A percentile compares a stretch with the other conserved stretches of the same genome.
Evolutionary conservation across 2,888 invertebrate genomes (phyloP).

Genomic region (Patella ulyssiponensis): DNA sequence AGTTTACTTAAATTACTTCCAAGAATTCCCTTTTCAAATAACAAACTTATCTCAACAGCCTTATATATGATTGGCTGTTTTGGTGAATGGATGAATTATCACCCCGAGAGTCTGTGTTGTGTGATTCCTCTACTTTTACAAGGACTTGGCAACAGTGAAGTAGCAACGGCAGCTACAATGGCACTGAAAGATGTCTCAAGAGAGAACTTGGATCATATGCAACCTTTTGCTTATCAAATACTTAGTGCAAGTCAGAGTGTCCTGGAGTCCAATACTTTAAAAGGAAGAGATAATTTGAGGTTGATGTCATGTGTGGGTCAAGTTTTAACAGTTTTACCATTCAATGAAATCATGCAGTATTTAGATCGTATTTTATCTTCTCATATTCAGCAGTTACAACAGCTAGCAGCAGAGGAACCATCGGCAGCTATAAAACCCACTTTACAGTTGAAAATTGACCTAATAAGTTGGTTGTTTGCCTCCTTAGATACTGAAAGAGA

Average conservation of each 20-base stretch:
- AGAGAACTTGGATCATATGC: conserved; percentile 84
- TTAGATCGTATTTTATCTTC: conserved; percentile 81
- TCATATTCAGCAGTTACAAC: conserved; percentile 62
- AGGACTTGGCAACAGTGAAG: conserved; percentile 79
- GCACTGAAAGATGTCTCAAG: conserved; percentile 90
- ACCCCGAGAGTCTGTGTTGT: conserved; percentile 79
- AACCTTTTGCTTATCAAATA: conserved; percentile 84
- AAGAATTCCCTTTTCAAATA: conserved; percentile 78
- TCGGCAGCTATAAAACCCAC: conserved; percentile 76
- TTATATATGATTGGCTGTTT: conserved; percentile 86
- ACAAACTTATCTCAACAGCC: conserved; percentile 80
- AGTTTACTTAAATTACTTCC: conserved; percentile 78
- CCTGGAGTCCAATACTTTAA: background rate
- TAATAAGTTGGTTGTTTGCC: conserved; percentile 80
- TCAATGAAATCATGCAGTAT: conserved; percentile 79
- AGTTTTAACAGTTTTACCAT: conserved; percentile 80
- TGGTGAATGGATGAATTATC: conserved; percentile 86
- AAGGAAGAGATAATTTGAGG: conserved; percentile 78
- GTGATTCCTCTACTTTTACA: conserved; percentile 80
- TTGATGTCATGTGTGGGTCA: conserved; percentile 85
- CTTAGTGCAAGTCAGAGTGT: conserved; percentile 78
- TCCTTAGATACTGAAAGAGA: conserved; percentile 75
- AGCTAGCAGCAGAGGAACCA: conserved; percentile 73
- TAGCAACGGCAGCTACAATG: conserved; percentile 86
- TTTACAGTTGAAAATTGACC: conserved; percentile 78